A percentile compares a stretch with the other conserved stretches of the same genome.
phyloP scores from a whole-genome alignment of 2,797 vertebrate genomes.

The Typhlichthys subterraneus region DNA sequence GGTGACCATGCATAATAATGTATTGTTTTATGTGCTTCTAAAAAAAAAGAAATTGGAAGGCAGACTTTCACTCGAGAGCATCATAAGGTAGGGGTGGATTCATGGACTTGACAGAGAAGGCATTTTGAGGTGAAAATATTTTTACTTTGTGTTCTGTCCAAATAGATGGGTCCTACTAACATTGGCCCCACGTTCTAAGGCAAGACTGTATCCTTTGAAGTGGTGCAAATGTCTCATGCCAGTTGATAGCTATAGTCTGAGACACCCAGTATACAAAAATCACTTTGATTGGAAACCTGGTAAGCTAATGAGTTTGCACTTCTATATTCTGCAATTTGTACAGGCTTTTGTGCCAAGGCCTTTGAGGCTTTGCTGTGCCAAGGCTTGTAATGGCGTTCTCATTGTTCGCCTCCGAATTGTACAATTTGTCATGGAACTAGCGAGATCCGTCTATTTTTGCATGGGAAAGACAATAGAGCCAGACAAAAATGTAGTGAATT shows the following conservation, averaged over 20 bases:
- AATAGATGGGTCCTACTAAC: conserved; percentile 43
- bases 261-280: conserved; percentile 59
- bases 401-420: conserved; percentile 69
- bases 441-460: conserved; percentile 67
- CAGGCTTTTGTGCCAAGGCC: conserved; percentile 77
- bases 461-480: conserved; percentile 61
- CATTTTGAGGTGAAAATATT: conserved; percentile 32
- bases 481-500: conserved; percentile 58
- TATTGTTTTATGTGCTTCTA: conserved; percentile 25
- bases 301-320: conserved; percentile 81
- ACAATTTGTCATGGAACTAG: conserved; percentile 60
- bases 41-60: conserved; percentile 25
- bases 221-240: conserved; percentile 65
- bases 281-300: conserved; percentile 73
- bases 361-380: conserved; percentile 76
- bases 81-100: conserved; percentile 22
- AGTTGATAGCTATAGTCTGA: conserved; percentile 62
- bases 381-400: conserved; percentile 73
- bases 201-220: conserved; percentile 67
- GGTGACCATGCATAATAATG: conserved; percentile 42
- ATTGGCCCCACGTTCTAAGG: conserved; percentile 50
- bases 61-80: conserved; percentile 6
- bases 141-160: conserved; percentile 46
- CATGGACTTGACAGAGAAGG: conserved; percentile 15
- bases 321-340: conserved; percentile 78